Base-by-base conservation (phyloP, 2,888 invertebrate species). In the Cheilosia grossa region DNA sequence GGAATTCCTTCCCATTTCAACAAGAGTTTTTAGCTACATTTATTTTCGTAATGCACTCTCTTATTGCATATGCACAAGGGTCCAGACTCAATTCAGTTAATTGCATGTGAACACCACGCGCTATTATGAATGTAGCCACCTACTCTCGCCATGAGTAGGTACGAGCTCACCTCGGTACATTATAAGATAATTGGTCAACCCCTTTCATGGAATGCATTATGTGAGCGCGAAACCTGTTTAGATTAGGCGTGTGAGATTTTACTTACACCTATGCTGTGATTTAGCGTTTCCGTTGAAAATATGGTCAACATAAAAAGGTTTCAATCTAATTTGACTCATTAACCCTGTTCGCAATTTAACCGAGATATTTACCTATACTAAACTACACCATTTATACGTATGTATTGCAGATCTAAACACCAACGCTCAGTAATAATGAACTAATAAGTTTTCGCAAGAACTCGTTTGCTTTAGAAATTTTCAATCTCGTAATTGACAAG, bases 381-480 rank as follows among this genome's bases (percentile, higher is more conserved):
- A 37, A 37, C 3, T 37, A 37, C 13, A 13, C 13, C 37, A 13
- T 37, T 37, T 37, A 37, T 37, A 10, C n/a, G 0, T 17, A 30
- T 17, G 47, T 33, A 15, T 15, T 30, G 21, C 21, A 24, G 13
- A 40, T 3, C n/a, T 37, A 10, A 10, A 37, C 21, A 33, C 1
- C 1, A 51, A 24, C 1, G 2, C 21, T 21, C 21, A 51, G 37
- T 17, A 42, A 13, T 27, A 17, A 27, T 17, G 30, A 59, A 69
- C 37, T 51, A 67, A 15, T 51, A 75, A 69, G 58, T 81, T 80
- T 74, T 58, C 9, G 15, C 17, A 19, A 47, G 56, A 75, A 74
- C 61, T 51, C 56, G 51, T 69, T 75, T 69, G 40, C 33, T 44
- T 51, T 24, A 56, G 33, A 47, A 19, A 47, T 19, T 53, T 73